Base-by-base conservation (phyloP, 2,888 invertebrate genomes). In the Diplazon laetatorius region DNA sequence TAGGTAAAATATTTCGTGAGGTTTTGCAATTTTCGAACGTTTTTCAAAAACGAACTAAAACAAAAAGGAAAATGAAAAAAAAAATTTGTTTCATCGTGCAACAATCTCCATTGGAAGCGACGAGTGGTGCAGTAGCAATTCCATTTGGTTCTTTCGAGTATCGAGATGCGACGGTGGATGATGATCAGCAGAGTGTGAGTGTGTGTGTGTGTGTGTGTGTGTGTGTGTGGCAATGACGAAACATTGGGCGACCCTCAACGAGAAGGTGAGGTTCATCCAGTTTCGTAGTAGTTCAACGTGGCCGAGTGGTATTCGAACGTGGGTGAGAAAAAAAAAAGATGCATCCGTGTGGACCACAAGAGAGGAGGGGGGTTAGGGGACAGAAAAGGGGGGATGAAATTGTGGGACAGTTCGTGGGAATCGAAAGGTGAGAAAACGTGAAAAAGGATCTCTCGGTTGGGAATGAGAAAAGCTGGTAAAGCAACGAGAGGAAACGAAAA, bases 61-160 rank as follows among this genome's bases (percentile, higher is more conserved):
- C n/a, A n/a, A n/a, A n/a, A n/a, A n/a, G n/a, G n/a, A n/a, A n/a
- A n/a, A n/a, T n/a, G n/a, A n/a, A n/a, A n/a, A n/a, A n/a, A n/a
- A n/a, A n/a, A n/a, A n/a, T n/a, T n/a, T n/a, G n/a, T n/a, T n/a
- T n/a, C n/a, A 42, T 10, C 10, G 30, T 42, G 2, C 42, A 10
- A 42, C 2, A 12, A 12, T 30, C 30, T 6, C 4, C 30, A 30
- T 2, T 42, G 42, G 5, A 42, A 12, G 2, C 10, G n/a, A 42
- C 10, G n/a, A 2, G 42, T 42, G 6, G 44, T 22, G 42, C 20
- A 22, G 42, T 63, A 44, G 20, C 63, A 63, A 63, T 63, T 63
- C 63, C 63, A 63, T 63, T 63, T 63, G 46, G 46, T n/a, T 22
- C 44, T 14, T n/a, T 12, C 42, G 44, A n/a, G 37, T 60, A 60